Conservation (phyloP, 2,797 vertebrate genomes). For the Enteromius argenteus region DNA sequence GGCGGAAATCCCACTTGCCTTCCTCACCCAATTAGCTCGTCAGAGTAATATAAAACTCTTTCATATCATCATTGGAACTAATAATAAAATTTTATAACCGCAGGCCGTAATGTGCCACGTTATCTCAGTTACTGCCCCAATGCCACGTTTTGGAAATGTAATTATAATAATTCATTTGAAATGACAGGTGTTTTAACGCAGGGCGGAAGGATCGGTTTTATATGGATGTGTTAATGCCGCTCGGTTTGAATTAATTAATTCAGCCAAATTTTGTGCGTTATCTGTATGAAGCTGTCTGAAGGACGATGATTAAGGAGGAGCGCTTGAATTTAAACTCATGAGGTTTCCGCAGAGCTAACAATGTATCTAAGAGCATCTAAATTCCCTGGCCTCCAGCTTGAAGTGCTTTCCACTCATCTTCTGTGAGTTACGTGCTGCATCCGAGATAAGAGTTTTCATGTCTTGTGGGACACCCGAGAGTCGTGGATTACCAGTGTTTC, state of each 20-base stretch:
- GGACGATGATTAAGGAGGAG: slow-evolving; percentile 2
- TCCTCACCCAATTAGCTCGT: slow-evolving; percentile 4
- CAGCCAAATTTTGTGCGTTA: slow-evolving; percentile 7
- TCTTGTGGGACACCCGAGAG: slow-evolving; percentile 16
- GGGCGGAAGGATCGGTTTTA: background rate
- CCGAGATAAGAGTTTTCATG: slow-evolving; percentile 27
- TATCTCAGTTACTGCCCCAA: slow-evolving; percentile 9
- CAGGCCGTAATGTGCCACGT: slow-evolving; percentile 8
- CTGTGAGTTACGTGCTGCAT: background rate
- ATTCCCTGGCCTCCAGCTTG: slow-evolving; percentile 26
- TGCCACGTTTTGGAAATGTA: slow-evolving; percentile 10
- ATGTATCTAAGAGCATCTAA: slow-evolving; percentile 41
- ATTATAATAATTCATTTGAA: slow-evolving; percentile 9
- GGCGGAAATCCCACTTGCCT: background rate
- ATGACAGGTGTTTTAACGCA: slow-evolving; percentile 22
- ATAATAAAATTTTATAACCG: background rate
- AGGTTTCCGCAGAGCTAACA: slow-evolving; percentile 29
- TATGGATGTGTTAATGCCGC: background rate
- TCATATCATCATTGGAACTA: background rate
- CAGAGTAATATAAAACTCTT: slow-evolving; percentile 6
- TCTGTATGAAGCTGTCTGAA: slow-evolving; percentile 38
- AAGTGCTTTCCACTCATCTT: slow-evolving; percentile 25
- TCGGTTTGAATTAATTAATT: slow-evolving; percentile 11
- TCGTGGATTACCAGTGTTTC: slow-evolving; percentile 18
- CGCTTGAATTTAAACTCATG: background rate